These are phyloP conservation scores for Pyrocoelia pectoralis DNA, from an alignment of 2,888 invertebrate genomes.

Conservation along the genomic window DNA sequence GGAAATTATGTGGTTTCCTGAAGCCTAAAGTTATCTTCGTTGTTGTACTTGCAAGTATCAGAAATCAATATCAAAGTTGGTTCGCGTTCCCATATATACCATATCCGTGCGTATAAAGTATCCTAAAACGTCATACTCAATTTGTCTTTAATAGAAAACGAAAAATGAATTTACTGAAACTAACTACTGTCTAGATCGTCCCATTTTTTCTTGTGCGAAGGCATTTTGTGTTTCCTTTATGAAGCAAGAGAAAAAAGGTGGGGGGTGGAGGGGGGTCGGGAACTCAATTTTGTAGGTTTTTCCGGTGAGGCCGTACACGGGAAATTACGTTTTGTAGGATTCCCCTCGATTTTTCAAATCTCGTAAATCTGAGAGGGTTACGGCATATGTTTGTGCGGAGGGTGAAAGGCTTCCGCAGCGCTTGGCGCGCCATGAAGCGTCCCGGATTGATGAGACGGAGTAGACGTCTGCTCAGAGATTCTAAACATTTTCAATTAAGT, in stretches of 20 bases:
- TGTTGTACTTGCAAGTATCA: constrained; percentile 21
- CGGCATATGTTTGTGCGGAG: constrained; percentile 28
- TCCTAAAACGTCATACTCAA: not conserved
- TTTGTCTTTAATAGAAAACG: not conserved
- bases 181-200: not conserved
- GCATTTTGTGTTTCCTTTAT: not conserved
- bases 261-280: too few relatives aligned
- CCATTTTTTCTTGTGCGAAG: not conserved
- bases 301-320: not conserved
- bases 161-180: not conserved
- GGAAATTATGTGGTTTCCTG: constrained; percentile 24
- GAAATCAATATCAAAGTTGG: constrained; percentile 29
- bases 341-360: constrained; percentile 25
- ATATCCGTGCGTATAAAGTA: not conserved
- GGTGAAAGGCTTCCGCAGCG: constrained; percentile 32
- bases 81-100: not conserved
- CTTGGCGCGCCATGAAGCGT: constrained; percentile 30
- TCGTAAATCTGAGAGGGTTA: too few relatives aligned
- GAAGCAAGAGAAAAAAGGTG: too few relatives aligned
- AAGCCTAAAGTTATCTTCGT: constrained; percentile 11
- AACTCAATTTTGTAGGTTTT: not conserved
- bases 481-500: constrained; percentile 20
- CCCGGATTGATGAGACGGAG: constrained; percentile 32
- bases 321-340: constrained; percentile 16
- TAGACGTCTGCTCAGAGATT: constrained; percentile 32